These are phyloP conservation scores for Brachionus rubens DNA, from an alignment of 1,140 invertebrate genomes.

Conservation along the genomic window DNA sequence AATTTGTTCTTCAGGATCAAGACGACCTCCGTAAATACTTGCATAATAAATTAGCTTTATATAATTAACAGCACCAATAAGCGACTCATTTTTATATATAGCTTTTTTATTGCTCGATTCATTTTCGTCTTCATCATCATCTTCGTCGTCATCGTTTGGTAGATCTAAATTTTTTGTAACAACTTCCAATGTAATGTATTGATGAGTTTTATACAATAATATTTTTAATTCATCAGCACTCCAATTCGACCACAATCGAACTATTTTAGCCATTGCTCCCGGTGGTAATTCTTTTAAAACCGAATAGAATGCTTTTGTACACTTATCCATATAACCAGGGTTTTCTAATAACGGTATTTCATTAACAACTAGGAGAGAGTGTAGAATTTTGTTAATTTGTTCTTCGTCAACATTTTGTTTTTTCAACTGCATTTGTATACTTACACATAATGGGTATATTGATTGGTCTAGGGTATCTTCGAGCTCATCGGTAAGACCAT, in stretches of 20 bases:
- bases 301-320: slow-evolving; percentile 75
- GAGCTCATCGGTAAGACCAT: slow-evolving; percentile 61
- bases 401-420: slow-evolving; percentile 62
- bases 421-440: slow-evolving; percentile 71
- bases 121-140: slow-evolving; percentile 79
- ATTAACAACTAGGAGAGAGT: slow-evolving; percentile 80
- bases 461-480: slow-evolving; percentile 75
- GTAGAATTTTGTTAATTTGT: slow-evolving; percentile 63
- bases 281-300: slow-evolving; percentile 71
- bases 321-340: slow-evolving; percentile 76
- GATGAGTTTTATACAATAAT: slow-evolving; percentile 76
- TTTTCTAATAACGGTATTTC: slow-evolving; percentile 78
- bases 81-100: slow-evolving; percentile 73
- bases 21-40: slow-evolving; percentile 75
- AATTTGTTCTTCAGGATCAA: slow-evolving; percentile 23
- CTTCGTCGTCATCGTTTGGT: slow-evolving; percentile 66
- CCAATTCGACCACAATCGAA: slow-evolving; percentile 72
- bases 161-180: slow-evolving; percentile 63
- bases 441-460: slow-evolving; percentile 70
- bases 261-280: slow-evolving; percentile 74
- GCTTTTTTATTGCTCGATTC: slow-evolving; percentile 69
- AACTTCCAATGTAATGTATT: slow-evolving; percentile 75
- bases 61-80: slow-evolving; percentile 54
- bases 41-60: slow-evolving; percentile 81
- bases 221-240: slow-evolving; percentile 69